Evolutionary conservation across 2,797 vertebrate genomes (phyloP).

Genomic region (Chrosomus eos): DNA sequence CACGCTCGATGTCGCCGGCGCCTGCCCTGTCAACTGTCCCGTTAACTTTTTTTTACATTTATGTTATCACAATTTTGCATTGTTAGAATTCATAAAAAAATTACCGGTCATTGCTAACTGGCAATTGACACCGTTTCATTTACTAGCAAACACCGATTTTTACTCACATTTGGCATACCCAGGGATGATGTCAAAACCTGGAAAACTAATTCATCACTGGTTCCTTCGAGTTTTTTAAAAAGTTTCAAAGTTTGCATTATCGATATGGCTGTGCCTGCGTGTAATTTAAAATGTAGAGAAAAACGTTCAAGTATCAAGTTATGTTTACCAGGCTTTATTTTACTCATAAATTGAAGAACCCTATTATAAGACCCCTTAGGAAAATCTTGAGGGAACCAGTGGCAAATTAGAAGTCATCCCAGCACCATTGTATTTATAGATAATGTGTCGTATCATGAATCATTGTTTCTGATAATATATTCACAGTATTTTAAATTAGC

Average conservation of each 20-base stretch:
- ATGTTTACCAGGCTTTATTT: neutral
- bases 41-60: too few species aligned
- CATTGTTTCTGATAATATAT: neutral
- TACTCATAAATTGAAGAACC: neutral
- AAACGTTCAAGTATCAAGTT: neutral
- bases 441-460: neutral
- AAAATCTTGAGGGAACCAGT: neutral
- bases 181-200: too few species aligned
- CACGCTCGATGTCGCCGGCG: too few species aligned
- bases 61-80: too few species aligned
- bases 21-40: too few species aligned
- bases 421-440: neutral
- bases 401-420: neutral
- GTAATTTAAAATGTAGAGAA: neutral
- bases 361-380: neutral
- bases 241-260: neutral
- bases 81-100: too few species aligned
- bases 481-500: neutral
- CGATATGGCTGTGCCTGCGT: neutral
- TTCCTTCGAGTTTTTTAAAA: too few species aligned
- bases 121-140: too few species aligned
- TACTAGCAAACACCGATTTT: too few species aligned
- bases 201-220: too few species aligned
- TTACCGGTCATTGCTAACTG: too few species aligned
- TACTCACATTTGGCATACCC: too few species aligned